Percentiles rank a stretch among this genome's conserved stretches.
These are phyloP conservation scores for Spodoptera frugiperda DNA, from an alignment of 1,140 invertebrate species.

Conservation along the genomic window DNA sequence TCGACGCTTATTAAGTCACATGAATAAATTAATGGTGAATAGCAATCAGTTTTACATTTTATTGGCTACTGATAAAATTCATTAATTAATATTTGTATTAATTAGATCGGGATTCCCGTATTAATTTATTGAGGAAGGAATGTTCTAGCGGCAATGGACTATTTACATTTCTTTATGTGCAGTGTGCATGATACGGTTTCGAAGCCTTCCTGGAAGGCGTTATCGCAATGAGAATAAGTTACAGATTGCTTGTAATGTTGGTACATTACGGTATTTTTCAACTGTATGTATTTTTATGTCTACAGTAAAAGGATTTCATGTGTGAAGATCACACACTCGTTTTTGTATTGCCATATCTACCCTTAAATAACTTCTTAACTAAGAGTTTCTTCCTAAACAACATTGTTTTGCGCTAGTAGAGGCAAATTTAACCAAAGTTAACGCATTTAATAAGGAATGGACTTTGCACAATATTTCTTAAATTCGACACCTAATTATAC, in stretches of 20 bases:
- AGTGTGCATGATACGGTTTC: too few relatives aligned
- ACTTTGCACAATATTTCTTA: too few relatives aligned
- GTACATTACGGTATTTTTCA: background rate
- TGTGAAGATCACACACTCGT: too few relatives aligned
- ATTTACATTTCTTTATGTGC: background rate
- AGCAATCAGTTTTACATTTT: constrained; percentile 37
- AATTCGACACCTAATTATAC: too few relatives aligned
- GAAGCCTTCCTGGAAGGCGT: background rate
- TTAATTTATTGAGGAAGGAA: background rate
- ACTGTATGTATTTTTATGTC: background rate
- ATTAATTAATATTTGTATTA: constrained; percentile 25
- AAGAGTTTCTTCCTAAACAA: too few relatives aligned
- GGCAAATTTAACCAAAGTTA: too few relatives aligned
- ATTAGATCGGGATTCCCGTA: constrained; percentile 1
- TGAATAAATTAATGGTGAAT: constrained; percentile 38
- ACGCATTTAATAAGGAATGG: too few relatives aligned
- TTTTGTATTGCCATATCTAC: too few relatives aligned
- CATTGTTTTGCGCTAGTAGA: too few relatives aligned
- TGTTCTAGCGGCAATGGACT: background rate
- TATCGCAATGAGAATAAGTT: background rate
- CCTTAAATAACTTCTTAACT: too few relatives aligned
- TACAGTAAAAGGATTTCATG: too few relatives aligned
- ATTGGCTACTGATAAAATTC: constrained; percentile 23
- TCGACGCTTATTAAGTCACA: constrained; percentile 33
- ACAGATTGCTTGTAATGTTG: background rate